phyloP scores from a whole-genome alignment of 2,888 invertebrate species.

The Asteroscopus sphinx region DNA sequence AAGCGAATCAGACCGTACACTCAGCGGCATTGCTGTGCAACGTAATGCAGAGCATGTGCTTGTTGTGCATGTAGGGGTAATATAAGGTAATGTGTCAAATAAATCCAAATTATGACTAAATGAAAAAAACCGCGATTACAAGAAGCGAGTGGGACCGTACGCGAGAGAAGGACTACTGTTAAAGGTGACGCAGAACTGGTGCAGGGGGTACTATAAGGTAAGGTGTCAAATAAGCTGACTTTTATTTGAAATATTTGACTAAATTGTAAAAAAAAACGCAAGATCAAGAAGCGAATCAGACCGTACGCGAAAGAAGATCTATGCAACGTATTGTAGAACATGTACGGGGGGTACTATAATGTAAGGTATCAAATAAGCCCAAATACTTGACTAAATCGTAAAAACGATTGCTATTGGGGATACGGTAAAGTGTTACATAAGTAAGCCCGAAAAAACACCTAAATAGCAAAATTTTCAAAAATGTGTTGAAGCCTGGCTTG shows the following conservation, averaged over 20 bases:
- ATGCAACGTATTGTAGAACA: no score
- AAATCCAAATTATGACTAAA: no score
- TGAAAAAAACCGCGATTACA: constrained; percentile 84
- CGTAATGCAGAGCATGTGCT: constrained; percentile 97
- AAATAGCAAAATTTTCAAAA: no score
- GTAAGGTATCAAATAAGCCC: no score
- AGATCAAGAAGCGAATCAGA: constrained; percentile 92
- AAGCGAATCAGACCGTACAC: constrained; percentile 94
- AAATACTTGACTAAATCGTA: no score
- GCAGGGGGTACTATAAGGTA: constrained; percentile 98
- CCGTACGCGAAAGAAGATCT: constrained; percentile 95
- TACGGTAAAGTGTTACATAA: no score
- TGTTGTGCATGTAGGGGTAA: no score
- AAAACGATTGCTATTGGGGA: no score
- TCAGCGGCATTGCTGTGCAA: constrained; percentile 96
- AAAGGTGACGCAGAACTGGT: constrained; percentile 97
- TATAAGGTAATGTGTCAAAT: constrained; percentile 92
- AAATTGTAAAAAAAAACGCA: constrained; percentile 81
- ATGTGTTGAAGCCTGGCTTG: no score
- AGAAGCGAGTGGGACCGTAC: constrained; percentile 93
- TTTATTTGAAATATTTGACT: not conserved
- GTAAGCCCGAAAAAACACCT: no score
- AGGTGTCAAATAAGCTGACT: constrained; percentile 8
- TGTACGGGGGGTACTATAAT: no score
- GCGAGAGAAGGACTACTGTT: no score